These are phyloP conservation scores for Chaetophractus vellerosus DNA, from an alignment of 2,797 vertebrate species.

Conservation along the genomic window DNA sequence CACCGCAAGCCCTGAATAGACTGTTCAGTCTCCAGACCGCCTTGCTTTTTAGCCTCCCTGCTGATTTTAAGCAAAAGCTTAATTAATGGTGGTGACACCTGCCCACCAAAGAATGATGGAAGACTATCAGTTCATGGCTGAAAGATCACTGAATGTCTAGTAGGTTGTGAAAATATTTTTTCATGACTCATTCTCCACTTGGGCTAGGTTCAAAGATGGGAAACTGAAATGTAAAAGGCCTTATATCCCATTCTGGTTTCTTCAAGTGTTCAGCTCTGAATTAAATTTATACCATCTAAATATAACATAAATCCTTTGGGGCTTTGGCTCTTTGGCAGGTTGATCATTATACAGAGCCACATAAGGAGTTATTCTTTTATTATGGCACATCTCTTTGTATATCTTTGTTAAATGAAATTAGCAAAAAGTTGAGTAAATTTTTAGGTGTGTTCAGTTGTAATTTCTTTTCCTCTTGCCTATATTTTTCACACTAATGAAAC, in stretches of 20 bases:
- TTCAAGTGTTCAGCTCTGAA: neutral
- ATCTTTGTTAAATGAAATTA: neutral
- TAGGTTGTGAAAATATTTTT: slow-evolving; percentile 71
- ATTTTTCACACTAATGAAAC: slow-evolving; percentile 20
- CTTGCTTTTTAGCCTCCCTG: neutral
- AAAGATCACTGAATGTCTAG: slow-evolving; percentile 55
- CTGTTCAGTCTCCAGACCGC: slow-evolving; percentile 9
- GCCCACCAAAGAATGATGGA: slow-evolving; percentile 57
- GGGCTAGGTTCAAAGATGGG: slow-evolving; percentile 53
- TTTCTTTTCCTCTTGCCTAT: neutral
- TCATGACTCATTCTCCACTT: slow-evolving; percentile 70
- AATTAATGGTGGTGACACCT: slow-evolving; percentile 69
- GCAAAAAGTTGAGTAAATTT: neutral
- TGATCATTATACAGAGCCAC: neutral
- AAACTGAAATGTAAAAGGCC: neutral
- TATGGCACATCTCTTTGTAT: neutral
- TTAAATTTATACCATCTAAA: neutral
- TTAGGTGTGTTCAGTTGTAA: neutral
- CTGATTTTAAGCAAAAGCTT: slow-evolving; percentile 59
- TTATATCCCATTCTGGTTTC: neutral
- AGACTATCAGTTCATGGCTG: slow-evolving; percentile 50
- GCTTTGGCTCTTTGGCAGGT: neutral
- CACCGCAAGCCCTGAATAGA: neutral
- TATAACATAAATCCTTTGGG: neutral
- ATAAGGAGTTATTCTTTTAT: neutral